Evolutionary conservation across 1,140 invertebrate genomes (phyloP), one percentile per base, ranked within the genome.

Genomic region (Stenopsyche tienmushanensis): DNA sequence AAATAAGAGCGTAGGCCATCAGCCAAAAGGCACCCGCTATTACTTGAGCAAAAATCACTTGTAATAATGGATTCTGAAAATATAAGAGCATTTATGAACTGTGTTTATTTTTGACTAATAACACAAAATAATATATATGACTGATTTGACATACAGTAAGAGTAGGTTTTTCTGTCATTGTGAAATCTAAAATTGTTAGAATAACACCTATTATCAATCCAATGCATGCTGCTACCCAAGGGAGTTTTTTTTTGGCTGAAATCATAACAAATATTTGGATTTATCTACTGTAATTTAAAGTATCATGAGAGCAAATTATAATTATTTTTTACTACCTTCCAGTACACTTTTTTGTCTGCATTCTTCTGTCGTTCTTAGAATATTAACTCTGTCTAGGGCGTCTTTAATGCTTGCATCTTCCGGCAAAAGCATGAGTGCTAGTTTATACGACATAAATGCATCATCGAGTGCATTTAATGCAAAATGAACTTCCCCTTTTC

Each of bases 401-500:
- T 86, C 83, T 65, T 84, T 77, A 64, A 91, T 79, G 54, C 80
- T 85, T 42, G 80, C 73, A 79, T 92, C 90, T 42, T 87, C 83
- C 44, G 89, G 88, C 70, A 90, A 84, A 24, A 89, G 76, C 67
- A 83, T 82, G 55, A 89, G 76, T 39, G 88, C 88, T 74, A 83
- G 80, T 67, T 83, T 82, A 71, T 91, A 92, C 44, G 89, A 90
- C 57, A 87, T 78, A 62, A 90, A 77, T 13, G 91, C 90, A 74
- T 89, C 85, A 67, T 79, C 78, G 74, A 86, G 89, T 58, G 87
- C 81, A 49, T 83, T 85, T 69, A 87, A 87, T 15, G 86, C 84
- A 72, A 83, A 85, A 77, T 91, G 87, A 9, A 92, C 86, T 80
- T 93, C 90, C 41, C 85, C 91, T 75, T 89, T 87, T 55, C 90